These are phyloP conservation scores for Ibycter americanus DNA, from an alignment of 2,797 vertebrate genomes.

Conservation along the genomic window DNA sequence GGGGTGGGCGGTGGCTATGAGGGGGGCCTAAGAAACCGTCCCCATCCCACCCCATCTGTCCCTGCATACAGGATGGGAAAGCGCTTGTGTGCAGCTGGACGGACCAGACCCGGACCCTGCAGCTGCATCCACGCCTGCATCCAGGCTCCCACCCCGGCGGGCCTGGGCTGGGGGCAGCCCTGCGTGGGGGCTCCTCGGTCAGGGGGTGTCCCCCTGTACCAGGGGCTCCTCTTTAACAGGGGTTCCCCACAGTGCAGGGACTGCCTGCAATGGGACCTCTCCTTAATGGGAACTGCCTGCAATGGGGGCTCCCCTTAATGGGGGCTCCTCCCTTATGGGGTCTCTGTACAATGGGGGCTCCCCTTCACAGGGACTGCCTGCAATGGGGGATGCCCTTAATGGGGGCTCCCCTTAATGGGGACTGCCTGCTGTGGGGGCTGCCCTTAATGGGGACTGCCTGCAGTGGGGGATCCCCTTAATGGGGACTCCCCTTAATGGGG, in stretches of 20 bases:
- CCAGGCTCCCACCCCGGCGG: neutral
- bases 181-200: neutral
- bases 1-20: neutral
- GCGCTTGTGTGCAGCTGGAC: accelerated
- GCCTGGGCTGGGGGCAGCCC: neutral
- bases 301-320: neutral
- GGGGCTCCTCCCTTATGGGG: neutral
- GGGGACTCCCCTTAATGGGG: no score
- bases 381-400: neutral
- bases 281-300: neutral
- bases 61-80: accelerated
- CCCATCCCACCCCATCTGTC: no score
- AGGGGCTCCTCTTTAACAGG: neutral
- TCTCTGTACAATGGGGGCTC: neutral
- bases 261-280: neutral
- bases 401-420: neutral
- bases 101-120: accelerated
- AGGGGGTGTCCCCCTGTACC: accelerated
- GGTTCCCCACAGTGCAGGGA: no score
- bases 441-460: neutral
- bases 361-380: neutral
- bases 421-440: no score
- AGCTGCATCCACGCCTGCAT: neutral
- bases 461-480: neutral
- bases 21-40: neutral